Base-by-base conservation (phyloP, 2,888 invertebrate genomes). In the Branchipolynoe longqiensis region DNA sequence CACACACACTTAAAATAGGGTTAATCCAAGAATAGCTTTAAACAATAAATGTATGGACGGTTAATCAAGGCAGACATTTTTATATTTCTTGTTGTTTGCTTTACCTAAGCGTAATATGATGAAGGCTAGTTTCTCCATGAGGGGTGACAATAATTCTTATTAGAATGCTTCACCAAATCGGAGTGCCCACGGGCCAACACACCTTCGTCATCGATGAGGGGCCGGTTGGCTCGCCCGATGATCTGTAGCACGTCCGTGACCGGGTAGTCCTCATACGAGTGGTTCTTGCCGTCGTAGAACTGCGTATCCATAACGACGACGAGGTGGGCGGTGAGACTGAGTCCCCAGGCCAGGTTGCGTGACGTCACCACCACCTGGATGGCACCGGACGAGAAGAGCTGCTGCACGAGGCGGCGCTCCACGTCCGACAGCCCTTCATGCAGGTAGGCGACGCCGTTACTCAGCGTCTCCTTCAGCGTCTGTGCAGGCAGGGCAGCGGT, bases 301-400 rank as follows among this genome's bases (percentile, higher is more conserved):
- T 99, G 98, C 0, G 99, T 98, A 92, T 99, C 99, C 96, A 99
- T 98, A 59, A 99, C 96, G 78, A 99, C 96, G 40, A 98, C 98
- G n/a, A 99, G 95, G 94, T 99, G 98, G 0, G 98, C 96, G 84
- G 96, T 96, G 85, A 99, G 91, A 86, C 96, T 97, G 89, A 99
- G 95, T 25, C 97, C 97, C 97, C 98, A 99, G 91, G 97, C 97
- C 54, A 99, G 95, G 92, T 97, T 97, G 0, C 97, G 95, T 0
- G 98, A 97, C 0, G 97, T 97, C 1, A 99, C 98, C 74, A 98
- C 97, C 85, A 98, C 95, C 91, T 95, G 95, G 62, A 98, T 96
- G 0, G 98, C 99, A 0, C 98, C 98, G 0, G 97, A 96, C 92
- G 97, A 97, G 92, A 99, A 97, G 84, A 99, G 95, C 93, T 98